phyloP scores from a whole-genome alignment of 1,140 invertebrate species.

The Maniola jurtina region DNA sequence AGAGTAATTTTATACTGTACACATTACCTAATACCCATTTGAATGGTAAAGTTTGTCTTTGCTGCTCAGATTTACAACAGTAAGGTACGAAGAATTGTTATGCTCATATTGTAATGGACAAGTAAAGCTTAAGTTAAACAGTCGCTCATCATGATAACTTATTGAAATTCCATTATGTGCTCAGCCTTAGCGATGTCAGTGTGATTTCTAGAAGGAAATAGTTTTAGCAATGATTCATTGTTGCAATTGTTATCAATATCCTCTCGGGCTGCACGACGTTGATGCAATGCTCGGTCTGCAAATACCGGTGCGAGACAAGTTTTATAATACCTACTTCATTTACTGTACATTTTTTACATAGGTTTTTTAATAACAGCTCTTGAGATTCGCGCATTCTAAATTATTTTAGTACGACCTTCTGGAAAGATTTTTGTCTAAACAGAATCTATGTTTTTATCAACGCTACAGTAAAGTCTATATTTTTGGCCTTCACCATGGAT shows the following conservation, averaged over 20 bases:
- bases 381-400: too few species aligned
- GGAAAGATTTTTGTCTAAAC: too few species aligned
- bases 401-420: too few species aligned
- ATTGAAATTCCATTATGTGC: neutral
- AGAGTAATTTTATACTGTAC: too few species aligned
- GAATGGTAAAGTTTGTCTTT: too few species aligned
- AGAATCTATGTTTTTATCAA: too few species aligned
- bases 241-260: slow-evolving; percentile 26
- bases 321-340: neutral
- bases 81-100: neutral
- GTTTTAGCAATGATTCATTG: slow-evolving; percentile 22
- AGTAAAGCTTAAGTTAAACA: neutral
- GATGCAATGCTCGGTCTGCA: slow-evolving; percentile 1
- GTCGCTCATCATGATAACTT: neutral
- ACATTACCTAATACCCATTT: too few species aligned
- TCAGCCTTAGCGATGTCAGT: slow-evolving; percentile 17
- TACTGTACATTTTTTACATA: neutral
- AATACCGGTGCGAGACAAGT: slow-evolving; percentile 14
- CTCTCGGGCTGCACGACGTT: slow-evolving; percentile 10
- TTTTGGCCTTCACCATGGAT: too few species aligned
- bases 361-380: too few species aligned
- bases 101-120: too few species aligned
- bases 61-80: too few species aligned
- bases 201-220: slow-evolving; percentile 21
- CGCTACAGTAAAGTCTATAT: too few species aligned